Base-by-base conservation (phyloP, 2,888 invertebrate species). In the Scaptomyza reducta region DNA sequence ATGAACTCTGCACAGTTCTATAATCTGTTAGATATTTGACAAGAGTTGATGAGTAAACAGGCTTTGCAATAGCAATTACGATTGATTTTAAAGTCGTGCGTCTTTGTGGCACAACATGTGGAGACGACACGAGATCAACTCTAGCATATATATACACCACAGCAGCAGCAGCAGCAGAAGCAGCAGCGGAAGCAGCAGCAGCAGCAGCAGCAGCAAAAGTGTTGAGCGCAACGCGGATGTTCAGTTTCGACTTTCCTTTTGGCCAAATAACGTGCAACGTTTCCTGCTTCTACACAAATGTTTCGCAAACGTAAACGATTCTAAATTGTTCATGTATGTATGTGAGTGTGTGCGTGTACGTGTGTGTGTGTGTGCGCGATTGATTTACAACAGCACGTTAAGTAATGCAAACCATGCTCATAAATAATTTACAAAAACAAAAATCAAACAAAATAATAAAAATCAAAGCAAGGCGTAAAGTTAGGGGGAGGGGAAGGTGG, bases 171-270 rank as follows among this genome's bases (percentile, higher is more conserved):
- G 38, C 31, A n/a, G 40, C 38, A 25, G 25, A 14, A 56, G 16
- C 25, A 27, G 61, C 33, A n/a, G 47, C 29, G 41, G 53, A 14
- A 41, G 62, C 46, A 18, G 61, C 44, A 22, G 53, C 22, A 46
- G 40, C 18, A n/a, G 45, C 14, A 35, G 46, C 33, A 63, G 64
- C 33, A 51, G 62, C 55, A 59, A 74, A 74, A 74, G 74, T 76
- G 76, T 71, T 76, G 74, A 75, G 56, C 58, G 40, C 25, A 63
- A 56, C 57, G 70, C 54, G 69, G 54, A 74, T 54, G 64, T 77
- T 74, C 74, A 75, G 75, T 75, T 74, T 77, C 64, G 64, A 77
- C 74, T 75, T 75, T 75, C 74, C 75, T 73, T 77, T 77, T 77
- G 77, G 74, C 75, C 75, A 75, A 75, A 75, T 69, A 75, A 77